Percentiles rank a stretch among this genome's conserved stretches.
These are phyloP conservation scores for Athalia cordata DNA, from an alignment of 2,888 invertebrate genomes.

Conservation along the genomic window DNA sequence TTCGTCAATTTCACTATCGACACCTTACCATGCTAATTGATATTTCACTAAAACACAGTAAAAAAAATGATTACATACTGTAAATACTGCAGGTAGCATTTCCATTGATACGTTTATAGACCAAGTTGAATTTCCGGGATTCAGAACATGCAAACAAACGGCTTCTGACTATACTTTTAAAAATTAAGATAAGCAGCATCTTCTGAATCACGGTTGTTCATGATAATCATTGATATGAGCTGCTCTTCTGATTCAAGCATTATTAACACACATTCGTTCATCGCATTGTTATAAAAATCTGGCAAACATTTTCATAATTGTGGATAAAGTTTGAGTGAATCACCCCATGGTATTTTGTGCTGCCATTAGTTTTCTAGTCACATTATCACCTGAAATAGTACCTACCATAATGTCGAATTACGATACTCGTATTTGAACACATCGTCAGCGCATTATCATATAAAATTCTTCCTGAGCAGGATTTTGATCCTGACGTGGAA, in stretches of 20 bases:
- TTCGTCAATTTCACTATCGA: slow-evolving; percentile 16
- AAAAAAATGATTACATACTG: slow-evolving; percentile 22
- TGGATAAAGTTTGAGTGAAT: not conserved
- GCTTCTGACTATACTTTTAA: too few relatives aligned
- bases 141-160: too few relatives aligned
- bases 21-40: not conserved
- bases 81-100: slow-evolving; percentile 14
- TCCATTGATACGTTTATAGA: not conserved
- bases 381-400: slow-evolving; percentile 19
- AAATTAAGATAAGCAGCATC: not conserved
- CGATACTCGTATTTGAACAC: slow-evolving; percentile 1
- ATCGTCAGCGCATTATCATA: slow-evolving; percentile 65
- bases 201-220: not conserved
- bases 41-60: not conserved
- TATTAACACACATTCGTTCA: slow-evolving; percentile 5
- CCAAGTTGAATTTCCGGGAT: too few relatives aligned
- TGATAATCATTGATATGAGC: slow-evolving; percentile 35
- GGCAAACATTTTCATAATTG: too few relatives aligned
- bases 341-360: not conserved
- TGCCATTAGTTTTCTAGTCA: not conserved
- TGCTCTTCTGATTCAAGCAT: not conserved
- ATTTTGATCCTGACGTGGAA: slow-evolving; percentile 55
- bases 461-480: slow-evolving; percentile 64
- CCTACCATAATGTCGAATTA: slow-evolving; percentile 3
- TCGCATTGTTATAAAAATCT: not conserved